Percentiles rank a stretch among this genome's conserved stretches.
Conservation (phyloP, 2,797 vertebrate species). For the Melopsittacus undulatus region DNA sequence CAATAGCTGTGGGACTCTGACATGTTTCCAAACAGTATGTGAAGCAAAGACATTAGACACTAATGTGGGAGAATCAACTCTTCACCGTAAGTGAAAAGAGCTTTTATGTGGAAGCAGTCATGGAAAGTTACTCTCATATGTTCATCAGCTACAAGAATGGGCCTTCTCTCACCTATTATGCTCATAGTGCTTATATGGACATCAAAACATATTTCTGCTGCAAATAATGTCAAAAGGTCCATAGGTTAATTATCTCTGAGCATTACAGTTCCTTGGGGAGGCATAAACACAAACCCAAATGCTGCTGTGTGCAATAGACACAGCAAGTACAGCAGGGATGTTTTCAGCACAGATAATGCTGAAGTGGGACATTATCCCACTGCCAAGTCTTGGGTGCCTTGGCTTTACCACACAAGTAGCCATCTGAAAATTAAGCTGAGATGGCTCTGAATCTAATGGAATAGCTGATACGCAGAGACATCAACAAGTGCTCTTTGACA, state of each 20-base stretch:
- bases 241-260: background rate
- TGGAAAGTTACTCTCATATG: background rate
- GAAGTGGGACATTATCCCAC: background rate
- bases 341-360: background rate
- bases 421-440: background rate
- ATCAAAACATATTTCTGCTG: background rate
- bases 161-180: background rate
- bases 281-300: background rate
- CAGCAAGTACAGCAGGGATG: background rate
- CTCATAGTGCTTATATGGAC: background rate
- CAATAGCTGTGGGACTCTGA: background rate
- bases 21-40: background rate
- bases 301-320: background rate
- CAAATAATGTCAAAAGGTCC: background rate
- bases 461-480: background rate
- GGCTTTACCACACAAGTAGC: background rate
- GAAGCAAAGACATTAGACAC: background rate
- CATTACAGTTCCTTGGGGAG: background rate
- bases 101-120: background rate
- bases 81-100: background rate
- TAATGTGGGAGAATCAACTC: background rate
- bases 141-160: background rate
- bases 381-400: background rate
- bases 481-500: background rate
- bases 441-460: background rate